Percentiles rank a stretch among this genome's conserved stretches.
phyloP scores from a whole-genome alignment of 2,113 vertebrate species.

The Tauraco erythrolophus region DNA sequence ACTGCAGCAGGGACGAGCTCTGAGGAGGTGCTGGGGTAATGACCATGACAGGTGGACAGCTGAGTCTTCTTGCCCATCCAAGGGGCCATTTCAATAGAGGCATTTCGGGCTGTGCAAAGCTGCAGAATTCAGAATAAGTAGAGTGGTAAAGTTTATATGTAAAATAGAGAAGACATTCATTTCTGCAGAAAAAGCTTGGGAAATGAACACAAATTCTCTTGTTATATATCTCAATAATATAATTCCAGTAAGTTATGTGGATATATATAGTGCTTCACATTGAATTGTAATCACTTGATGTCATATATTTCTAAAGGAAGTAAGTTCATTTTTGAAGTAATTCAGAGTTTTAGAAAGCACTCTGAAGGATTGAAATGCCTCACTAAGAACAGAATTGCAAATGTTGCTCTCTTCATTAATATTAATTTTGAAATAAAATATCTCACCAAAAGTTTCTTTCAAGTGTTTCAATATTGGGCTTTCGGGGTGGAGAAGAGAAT shows the following conservation, averaged over 20 bases:
- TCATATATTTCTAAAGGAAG: background rate
- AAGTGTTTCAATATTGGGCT: background rate
- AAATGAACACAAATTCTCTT: background rate
- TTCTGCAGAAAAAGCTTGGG: background rate
- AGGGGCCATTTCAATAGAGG: background rate
- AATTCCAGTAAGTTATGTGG: background rate
- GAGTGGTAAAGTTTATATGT: background rate
- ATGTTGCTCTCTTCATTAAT: background rate
- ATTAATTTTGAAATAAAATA: background rate
- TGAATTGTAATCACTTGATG: background rate
- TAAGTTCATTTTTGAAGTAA: background rate
- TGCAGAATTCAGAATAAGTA: background rate
- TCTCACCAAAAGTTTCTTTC: background rate
- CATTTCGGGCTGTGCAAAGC: background rate
- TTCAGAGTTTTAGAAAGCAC: background rate
- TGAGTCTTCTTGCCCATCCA: background rate
- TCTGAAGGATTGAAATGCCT: background rate
- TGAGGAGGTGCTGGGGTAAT: background rate
- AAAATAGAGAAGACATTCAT: background rate
- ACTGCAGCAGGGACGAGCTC: background rate
- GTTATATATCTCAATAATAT: background rate
- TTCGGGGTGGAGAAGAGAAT: background rate
- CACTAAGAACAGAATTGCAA: background rate
- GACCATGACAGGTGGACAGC: background rate
- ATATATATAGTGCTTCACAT: background rate